Evolutionary conservation across 1,140 invertebrate species (phyloP), one percentile per base, ranked within the genome.

Genomic region (Tetragonula clypearis): DNA sequence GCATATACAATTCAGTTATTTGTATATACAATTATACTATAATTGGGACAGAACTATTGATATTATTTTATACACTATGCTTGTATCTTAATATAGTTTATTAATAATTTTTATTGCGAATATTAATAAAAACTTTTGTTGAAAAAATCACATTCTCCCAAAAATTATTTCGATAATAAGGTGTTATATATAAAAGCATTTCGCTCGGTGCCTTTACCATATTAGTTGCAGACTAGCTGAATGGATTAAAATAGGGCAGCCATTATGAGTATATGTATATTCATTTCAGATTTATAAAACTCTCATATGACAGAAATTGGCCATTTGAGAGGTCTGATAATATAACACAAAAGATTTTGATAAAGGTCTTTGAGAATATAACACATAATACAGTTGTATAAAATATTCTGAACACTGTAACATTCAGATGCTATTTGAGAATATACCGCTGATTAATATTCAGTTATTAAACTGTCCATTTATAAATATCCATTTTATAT

Each of bases 381-480:
- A 85, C 84, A 82, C 60, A 86, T 69, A 86, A 86, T 80, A 86
- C 69, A 75, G 82, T 86, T 90, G 89, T 90, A 90, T 87, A 90
- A 90, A 90, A 90, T 86, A 89, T 90, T 90, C 86, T 88, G 88
- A 90, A 90, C 88, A 90, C 86, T 90, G 84, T 88, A 88, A 90
- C 79, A 88, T 84, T 76, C 82, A 86, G 83, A 88, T 86, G 71
- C 85, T 85, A 60, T 90, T 87, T 78, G 85, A 88, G 69, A 85
- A 88, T 89, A 53, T 88, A 86, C 71, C 81, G 85, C 84, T 73
- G 74, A 75, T 88, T 82, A 86, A 90, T 87, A 90, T 86, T 90
- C 88, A 81, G 72, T 90, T 90, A 86, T 77, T 87, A 87, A 90
- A 89, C 71, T 73, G 75, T 90, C 82, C 85, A 86, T 84, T 89